Conservation (phyloP, 2,888 invertebrate genomes). For the Agrochola lota region DNA sequence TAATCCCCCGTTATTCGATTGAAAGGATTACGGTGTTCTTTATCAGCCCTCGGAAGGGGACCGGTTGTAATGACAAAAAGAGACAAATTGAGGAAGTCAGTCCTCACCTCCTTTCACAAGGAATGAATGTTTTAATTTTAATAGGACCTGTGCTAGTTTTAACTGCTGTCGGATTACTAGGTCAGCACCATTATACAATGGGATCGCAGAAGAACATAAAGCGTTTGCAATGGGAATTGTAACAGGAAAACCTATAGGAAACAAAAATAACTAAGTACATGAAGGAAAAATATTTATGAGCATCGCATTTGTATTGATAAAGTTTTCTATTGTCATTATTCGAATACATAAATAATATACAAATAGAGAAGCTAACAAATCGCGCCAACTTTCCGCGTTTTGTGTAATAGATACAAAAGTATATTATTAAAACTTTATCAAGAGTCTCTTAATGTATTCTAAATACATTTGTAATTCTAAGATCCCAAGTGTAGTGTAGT, state of each 20-base stretch:
- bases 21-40: conserved; percentile 85
- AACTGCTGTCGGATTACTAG: conserved; percentile 27
- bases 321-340: conserved; percentile 42
- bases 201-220: conserved; percentile 12
- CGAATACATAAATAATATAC: conserved; percentile 1
- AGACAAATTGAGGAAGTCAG: conserved; percentile 81
- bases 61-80: conserved; percentile 69
- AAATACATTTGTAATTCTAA: conserved; percentile 73
- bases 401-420: conserved; percentile 20
- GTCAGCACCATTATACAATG: conserved; percentile 24
- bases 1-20: conserved; percentile 83
- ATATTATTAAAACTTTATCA: conserved; percentile 34
- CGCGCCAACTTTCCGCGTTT: conserved; percentile 30
- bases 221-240: conserved; percentile 18
- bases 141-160: conserved; percentile 33
- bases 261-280: conserved; percentile 16
- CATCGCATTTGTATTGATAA: conserved; percentile 21
- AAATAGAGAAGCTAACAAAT: conserved; percentile 7
- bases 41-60: conserved; percentile 79
- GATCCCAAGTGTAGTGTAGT: conserved; percentile 65
- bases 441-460: conserved; percentile 47
- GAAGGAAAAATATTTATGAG: conserved; percentile 34
- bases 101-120: conserved; percentile 54
- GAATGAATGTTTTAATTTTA: conserved; percentile 52
- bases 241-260: conserved; percentile 10